A percentile compares a stretch with the other conserved stretches of the same genome.
Evolutionary conservation across 2,888 invertebrate genomes (phyloP).

Genomic region (Bombylius major): DNA sequence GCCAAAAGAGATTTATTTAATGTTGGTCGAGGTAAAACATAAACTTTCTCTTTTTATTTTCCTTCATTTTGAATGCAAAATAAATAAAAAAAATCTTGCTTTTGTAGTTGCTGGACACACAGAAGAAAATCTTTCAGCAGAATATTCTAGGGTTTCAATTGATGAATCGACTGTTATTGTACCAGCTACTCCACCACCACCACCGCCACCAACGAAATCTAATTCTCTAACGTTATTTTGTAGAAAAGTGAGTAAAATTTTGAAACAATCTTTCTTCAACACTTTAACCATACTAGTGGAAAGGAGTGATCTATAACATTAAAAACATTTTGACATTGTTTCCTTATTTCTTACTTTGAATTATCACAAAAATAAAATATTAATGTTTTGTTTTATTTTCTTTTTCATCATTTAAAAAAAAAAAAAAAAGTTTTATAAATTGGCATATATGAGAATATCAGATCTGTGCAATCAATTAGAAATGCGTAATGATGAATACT

Average conservation of each 20-base stretch:
- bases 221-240: constrained; percentile 52
- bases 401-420: constrained; percentile 8
- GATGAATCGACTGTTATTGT: not conserved
- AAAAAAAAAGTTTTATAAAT: constrained; percentile 60
- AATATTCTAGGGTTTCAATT: not conserved
- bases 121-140: not conserved
- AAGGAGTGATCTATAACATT: no score
- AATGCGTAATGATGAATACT: constrained; percentile 55
- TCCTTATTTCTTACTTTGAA: no score
- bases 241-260: constrained; percentile 55
- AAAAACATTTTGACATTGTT: no score
- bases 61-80: not conserved
- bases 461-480: constrained; percentile 75
- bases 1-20: constrained; percentile 37
- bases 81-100: not conserved
- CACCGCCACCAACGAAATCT: constrained; percentile 8
- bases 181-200: constrained; percentile 24
- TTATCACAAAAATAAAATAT: no score
- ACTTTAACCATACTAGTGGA: no score
- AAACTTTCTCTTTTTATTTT: not conserved
- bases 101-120: not conserved
- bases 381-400: not conserved
- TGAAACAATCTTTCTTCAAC: no score
- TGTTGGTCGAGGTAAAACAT: constrained; percentile 34
- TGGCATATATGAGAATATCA: constrained; percentile 83